Conservation (phyloP, 37 sponge, comb jelly and placozoan genomes). For the Cladorhizidae sp. region DNA sequence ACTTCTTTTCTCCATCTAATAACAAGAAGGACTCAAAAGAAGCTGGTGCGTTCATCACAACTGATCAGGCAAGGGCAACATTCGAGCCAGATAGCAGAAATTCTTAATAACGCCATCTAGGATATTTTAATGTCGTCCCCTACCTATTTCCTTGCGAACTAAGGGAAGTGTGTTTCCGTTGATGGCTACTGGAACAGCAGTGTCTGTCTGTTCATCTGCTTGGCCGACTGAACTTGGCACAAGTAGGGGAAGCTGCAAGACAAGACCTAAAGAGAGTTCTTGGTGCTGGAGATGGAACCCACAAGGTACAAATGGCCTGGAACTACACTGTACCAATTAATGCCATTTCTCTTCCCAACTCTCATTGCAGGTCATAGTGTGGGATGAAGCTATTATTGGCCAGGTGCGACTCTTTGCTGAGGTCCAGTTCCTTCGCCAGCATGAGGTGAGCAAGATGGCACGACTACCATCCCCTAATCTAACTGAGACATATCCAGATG, state of each 20-base stretch:
- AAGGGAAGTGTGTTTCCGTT: no score
- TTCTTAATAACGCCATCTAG: no score
- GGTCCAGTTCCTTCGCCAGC: slow-evolving; percentile 58
- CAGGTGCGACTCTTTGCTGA: slow-evolving; percentile 74
- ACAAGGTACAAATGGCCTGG: slow-evolving; percentile 62
- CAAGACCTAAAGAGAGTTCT: slow-evolving; percentile 39
- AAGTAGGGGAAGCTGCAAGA: slow-evolving; percentile 49
- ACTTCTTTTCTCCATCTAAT: slow-evolving; percentile 95
- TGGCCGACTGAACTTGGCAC: slow-evolving; percentile 47
- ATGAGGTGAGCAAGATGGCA: slow-evolving; percentile 74
- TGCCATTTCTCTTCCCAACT: no score
- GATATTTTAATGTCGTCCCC: no score
- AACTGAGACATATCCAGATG: slow-evolving; percentile 31
- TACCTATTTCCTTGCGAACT: no score
- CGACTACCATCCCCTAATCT: slow-evolving; percentile 45
- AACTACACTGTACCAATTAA: no score
- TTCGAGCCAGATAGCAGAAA: no score
- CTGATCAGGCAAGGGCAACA: no score
- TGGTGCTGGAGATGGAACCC: slow-evolving; percentile 2
- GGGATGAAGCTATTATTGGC: slow-evolving; percentile 71
- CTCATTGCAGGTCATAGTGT: slow-evolving; percentile 66
- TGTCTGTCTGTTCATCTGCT: slow-evolving; percentile 40
- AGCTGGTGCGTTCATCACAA: slow-evolving; percentile 98
- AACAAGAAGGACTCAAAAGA: slow-evolving; percentile 95
- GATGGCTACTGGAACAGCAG: neutral